Evolutionary conservation across 1,140 invertebrate species (phyloP), one percentile per base, ranked within the genome.

Genomic region (Lepidotrigona ventralis): DNA sequence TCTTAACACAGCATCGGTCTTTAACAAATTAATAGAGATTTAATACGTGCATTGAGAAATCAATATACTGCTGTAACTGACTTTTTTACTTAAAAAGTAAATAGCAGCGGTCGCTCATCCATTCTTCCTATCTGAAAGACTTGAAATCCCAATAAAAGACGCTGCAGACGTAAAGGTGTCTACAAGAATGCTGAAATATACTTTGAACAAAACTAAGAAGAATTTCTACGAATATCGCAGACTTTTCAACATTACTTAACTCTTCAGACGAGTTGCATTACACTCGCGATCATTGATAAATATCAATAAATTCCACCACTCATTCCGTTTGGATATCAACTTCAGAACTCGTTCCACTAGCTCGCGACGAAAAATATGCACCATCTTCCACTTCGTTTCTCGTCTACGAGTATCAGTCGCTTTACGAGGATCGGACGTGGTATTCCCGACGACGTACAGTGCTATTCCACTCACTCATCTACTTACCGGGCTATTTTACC

Each of bases 401-500:
- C 58, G 14, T 26, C 51, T 5, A 54, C 11, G 6, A 60, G 54
- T 53, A 29, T 46, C 46, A 17, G 19, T 51, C 39, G 29, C 51
- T 46, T 53, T 21, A 33, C 71, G 2, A 17, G 17, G 23, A 9
- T 64, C 15, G 21, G 53, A n/a, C 21, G 46, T 29, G 21, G 6
- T 17, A 17, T 6, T 39, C 46, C 60, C 19, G 63, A 51, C 33
- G 63, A 56, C 29, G 19, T 68, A 56, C n/a, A 19, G 15, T 39
- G 19, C 71, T 29, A 29, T 54, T 68, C 79, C 12, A 53, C 70
- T 33, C 1, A 21, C 21, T 15, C 19, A 29, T 73, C 58, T 29
- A 56, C 53, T 60, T 39, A 39, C 54, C 3, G 19, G 11, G 46
- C 39, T 81, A 64, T 81, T 74, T 71, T 46, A 63, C 70, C 54